These are phyloP conservation scores for Resseliella maxima DNA, from an alignment of 2,888 invertebrate species.

Conservation along the genomic window DNA sequence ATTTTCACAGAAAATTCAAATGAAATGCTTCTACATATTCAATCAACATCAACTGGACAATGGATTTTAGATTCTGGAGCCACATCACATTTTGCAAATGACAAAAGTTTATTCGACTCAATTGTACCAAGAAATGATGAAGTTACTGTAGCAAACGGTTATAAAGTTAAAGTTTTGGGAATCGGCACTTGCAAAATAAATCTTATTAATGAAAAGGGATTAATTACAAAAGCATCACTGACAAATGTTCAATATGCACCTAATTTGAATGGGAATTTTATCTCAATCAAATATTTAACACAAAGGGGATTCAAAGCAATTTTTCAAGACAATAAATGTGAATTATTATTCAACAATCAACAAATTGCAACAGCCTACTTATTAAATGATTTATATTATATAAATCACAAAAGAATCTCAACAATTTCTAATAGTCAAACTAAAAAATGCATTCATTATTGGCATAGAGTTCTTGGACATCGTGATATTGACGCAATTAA, in stretches of 20 bases:
- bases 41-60: background rate
- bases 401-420: background rate
- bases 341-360: slow-evolving; percentile 54
- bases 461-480: slow-evolving; percentile 36
- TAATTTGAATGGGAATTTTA: too few relatives aligned
- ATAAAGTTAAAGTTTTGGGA: slow-evolving; percentile 58
- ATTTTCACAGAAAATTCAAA: background rate
- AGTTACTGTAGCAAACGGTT: slow-evolving; percentile 56
- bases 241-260: too few relatives aligned
- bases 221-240: background rate
- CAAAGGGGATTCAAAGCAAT: too few relatives aligned
- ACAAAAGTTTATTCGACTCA: background rate
- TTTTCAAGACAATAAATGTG: too few relatives aligned
- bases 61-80: slow-evolving; percentile 4
- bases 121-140: background rate
- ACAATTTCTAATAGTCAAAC: background rate
- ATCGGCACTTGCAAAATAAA: slow-evolving; percentile 57
- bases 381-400: slow-evolving; percentile 54
- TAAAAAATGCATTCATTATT: slow-evolving; percentile 54
- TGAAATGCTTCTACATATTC: background rate
- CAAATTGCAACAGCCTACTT: slow-evolving; percentile 24
- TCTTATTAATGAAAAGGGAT: slow-evolving; percentile 52
- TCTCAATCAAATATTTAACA: background rate
- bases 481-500: background rate
- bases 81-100: too few relatives aligned